These are phyloP conservation scores for Caenorhabditis sp. DNA, from an alignment of 2,888 invertebrate genomes.

Conservation along the genomic window DNA sequence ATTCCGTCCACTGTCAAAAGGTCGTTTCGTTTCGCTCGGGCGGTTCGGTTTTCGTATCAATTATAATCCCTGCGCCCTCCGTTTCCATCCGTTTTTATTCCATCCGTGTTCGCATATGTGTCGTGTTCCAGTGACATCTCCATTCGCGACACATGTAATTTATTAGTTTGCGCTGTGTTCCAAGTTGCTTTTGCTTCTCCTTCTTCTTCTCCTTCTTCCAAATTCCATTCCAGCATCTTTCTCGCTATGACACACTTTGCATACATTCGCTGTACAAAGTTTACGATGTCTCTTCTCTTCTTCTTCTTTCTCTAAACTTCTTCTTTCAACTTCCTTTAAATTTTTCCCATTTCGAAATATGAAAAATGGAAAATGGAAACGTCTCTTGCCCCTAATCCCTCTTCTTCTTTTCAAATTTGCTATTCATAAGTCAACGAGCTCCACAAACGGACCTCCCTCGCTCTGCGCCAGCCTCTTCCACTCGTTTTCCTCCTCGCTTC, in stretches of 20 bases:
- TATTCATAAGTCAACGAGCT: constrained; percentile 38
- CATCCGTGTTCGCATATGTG: not conserved
- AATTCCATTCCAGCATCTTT: constrained; percentile 8
- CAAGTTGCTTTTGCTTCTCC: constrained; percentile 24
- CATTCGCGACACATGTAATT: constrained; percentile 22
- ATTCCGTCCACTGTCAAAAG: not conserved
- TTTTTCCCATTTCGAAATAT: not conserved
- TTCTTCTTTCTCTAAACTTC: too few species aligned
- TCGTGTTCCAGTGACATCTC: constrained; percentile 28
- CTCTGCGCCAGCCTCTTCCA: not conserved
- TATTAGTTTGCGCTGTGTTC: not conserved
- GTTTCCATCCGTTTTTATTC: constrained; percentile 2
- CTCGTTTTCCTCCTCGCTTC: not conserved
- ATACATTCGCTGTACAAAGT: constrained; percentile 27
- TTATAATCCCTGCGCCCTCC: not conserved
- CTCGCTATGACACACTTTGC: constrained; percentile 37
- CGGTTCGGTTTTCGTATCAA: constrained; percentile 3
- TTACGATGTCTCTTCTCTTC: constrained; percentile 31
- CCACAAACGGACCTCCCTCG: not conserved
- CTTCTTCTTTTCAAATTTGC: constrained; percentile 21
- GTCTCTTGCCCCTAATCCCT: constrained; percentile 18
- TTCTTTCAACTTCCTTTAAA: too few species aligned
- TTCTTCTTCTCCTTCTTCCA: too few species aligned
- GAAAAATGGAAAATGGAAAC: not conserved
- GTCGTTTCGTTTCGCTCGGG: too few species aligned